Evolutionary conservation across 2,797 vertebrate species (phyloP).

Genomic region (Microctenopoma steveboyesi): DNA sequence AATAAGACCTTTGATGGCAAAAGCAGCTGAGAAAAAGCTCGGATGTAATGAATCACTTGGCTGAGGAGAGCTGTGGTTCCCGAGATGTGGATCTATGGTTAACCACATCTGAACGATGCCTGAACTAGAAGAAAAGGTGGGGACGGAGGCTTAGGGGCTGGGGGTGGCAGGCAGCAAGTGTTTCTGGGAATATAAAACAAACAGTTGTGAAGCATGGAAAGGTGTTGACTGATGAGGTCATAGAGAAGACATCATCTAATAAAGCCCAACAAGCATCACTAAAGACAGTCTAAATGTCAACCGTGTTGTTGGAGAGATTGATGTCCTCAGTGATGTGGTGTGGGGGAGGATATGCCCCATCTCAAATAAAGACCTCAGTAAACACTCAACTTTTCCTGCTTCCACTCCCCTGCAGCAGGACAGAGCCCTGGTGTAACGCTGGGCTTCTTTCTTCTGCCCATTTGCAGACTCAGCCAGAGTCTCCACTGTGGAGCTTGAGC

Average conservation of each 20-base stretch:
- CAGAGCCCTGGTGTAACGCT: slow-evolving; percentile 43
- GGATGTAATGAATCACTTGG: slow-evolving; percentile 74
- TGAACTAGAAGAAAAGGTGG: slow-evolving; percentile 55
- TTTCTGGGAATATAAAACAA: slow-evolving; percentile 75
- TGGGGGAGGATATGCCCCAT: slow-evolving; percentile 62
- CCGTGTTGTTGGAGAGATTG: slow-evolving; percentile 62
- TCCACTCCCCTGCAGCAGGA: slow-evolving; percentile 63
- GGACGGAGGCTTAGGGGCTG: slow-evolving; percentile 22
- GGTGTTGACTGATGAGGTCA: slow-evolving; percentile 75
- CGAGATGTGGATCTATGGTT: slow-evolving; percentile 70
- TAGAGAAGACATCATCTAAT: slow-evolving; percentile 69
- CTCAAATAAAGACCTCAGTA: slow-evolving; percentile 66
- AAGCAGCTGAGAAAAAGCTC: slow-evolving; percentile 50
- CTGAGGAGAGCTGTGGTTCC: slow-evolving; percentile 52
- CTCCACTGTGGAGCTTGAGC: slow-evolving; percentile 58
- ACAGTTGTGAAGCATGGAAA: slow-evolving; percentile 65
- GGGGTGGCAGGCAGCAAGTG: slow-evolving; percentile 48
- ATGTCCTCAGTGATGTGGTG: slow-evolving; percentile 56
- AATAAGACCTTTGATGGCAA: slow-evolving; percentile 46
- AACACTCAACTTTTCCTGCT: slow-evolving; percentile 68
- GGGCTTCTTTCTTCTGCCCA: slow-evolving; percentile 50
- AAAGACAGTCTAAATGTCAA: slow-evolving; percentile 67
- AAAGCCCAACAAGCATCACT: slow-evolving; percentile 58
- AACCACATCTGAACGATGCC: slow-evolving; percentile 71
- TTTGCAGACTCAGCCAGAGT: slow-evolving; percentile 57